Evolutionary conservation across 2,888 invertebrate genomes (phyloP).

Genomic region (Philereme transversata): DNA sequence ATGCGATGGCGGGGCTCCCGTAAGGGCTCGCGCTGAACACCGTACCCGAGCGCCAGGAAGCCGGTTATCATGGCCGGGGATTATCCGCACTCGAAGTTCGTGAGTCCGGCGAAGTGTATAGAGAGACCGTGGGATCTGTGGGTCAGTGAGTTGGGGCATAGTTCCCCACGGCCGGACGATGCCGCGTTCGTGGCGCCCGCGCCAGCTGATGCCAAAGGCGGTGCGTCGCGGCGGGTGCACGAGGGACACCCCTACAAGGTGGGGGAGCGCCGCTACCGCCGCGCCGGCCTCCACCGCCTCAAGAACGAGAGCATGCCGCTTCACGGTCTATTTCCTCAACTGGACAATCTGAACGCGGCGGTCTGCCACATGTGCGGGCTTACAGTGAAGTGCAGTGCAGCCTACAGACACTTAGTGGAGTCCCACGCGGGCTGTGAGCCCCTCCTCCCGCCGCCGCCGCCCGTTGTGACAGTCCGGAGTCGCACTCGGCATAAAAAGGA

Average conservation of each 20-base stretch:
- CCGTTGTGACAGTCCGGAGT: slow-evolving; percentile 59
- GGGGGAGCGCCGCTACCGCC: slow-evolving; percentile 58
- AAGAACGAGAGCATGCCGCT: slow-evolving; percentile 87
- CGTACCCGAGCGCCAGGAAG: slow-evolving; percentile 55
- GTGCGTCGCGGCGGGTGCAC: slow-evolving; percentile 55
- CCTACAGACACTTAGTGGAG: slow-evolving; percentile 88
- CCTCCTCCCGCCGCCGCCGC: slow-evolving; percentile 75
- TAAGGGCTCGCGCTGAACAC: slow-evolving; percentile 61
- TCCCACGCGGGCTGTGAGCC: slow-evolving; percentile 76
- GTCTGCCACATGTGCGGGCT: slow-evolving; percentile 91
- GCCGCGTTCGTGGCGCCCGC: slow-evolving; percentile 60
- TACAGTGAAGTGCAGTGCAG: slow-evolving; percentile 91
- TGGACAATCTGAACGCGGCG: slow-evolving; percentile 89
- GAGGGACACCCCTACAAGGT: slow-evolving; percentile 64
- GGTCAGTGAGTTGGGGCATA: slow-evolving; percentile 78
- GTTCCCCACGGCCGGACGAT: slow-evolving; percentile 73
- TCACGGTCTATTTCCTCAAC: slow-evolving; percentile 91
- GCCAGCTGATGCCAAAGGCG: slow-evolving; percentile 61
- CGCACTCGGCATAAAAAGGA: slow-evolving; percentile 75
- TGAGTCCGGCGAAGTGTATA: slow-evolving; percentile 77
- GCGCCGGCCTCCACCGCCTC: slow-evolving; percentile 81
- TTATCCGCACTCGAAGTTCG: slow-evolving; percentile 69
- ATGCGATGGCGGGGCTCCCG: slow-evolving; percentile 74
- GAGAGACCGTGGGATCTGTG: slow-evolving; percentile 82
- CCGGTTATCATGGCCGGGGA: slow-evolving; percentile 76